Percentiles rank a stretch among this genome's conserved stretches.
phyloP scores from a whole-genome alignment of 2,888 invertebrate species.

The Brenthis hecate region DNA sequence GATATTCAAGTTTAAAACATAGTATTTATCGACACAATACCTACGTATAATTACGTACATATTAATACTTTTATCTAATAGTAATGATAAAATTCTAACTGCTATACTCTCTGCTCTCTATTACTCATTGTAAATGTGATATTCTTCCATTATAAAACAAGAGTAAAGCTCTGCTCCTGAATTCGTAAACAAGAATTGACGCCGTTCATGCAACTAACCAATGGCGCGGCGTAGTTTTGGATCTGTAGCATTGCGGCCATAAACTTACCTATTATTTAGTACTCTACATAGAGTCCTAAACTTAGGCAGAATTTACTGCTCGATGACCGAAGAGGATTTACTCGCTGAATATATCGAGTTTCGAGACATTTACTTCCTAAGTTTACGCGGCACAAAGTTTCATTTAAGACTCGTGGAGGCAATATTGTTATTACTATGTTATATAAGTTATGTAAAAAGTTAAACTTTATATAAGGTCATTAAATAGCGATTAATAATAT shows the following conservation, averaged over 20 bases:
- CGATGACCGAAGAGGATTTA: conserved; percentile 19
- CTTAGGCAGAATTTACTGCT: conserved; percentile 15
- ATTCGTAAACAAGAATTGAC: conserved; percentile 2
- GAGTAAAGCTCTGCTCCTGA: neutral
- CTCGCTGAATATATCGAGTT: conserved; percentile 17
- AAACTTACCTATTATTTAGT: conserved; percentile 21
- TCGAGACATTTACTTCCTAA: conserved; percentile 1
- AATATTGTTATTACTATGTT: too few species aligned
- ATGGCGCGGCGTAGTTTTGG: conserved; percentile 12
- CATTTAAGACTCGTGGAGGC: neutral
- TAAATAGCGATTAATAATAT: too few species aligned
- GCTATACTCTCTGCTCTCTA: too few species aligned
- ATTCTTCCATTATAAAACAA: neutral
- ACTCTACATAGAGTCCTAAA: conserved; percentile 12
- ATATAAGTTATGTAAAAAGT: too few species aligned
- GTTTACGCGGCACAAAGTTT: conserved; percentile 5
- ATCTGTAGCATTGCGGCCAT: conserved; percentile 12
- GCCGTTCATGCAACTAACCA: conserved; percentile 8
- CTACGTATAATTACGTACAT: too few species aligned
- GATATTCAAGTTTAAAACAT: too few species aligned
- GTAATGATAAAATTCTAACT: too few species aligned
- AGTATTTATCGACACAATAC: too few species aligned
- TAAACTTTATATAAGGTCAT: too few species aligned
- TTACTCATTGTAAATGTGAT: neutral
- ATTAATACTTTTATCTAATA: too few species aligned